phyloP scores from a whole-genome alignment of 2,797 vertebrate species.

The Muscicapa striata region DNA sequence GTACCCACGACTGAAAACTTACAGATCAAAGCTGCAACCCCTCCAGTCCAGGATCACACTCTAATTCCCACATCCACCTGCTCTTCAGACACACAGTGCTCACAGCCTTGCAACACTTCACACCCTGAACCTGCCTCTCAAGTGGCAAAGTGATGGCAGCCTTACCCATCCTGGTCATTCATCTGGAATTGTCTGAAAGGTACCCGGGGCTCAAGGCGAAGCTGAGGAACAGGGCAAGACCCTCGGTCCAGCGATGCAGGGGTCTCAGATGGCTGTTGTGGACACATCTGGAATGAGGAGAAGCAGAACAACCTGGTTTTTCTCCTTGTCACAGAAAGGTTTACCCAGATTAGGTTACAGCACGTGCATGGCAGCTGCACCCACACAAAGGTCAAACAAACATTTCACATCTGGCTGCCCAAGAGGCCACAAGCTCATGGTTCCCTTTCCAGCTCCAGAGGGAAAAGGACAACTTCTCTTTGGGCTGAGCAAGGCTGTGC shows the following conservation, averaged over 20 bases:
- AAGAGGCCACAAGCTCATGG: neutral
- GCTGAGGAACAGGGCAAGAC: conserved; percentile 81
- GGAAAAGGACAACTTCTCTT: neutral
- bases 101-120: neutral
- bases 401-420: neutral
- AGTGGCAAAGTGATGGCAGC: neutral
- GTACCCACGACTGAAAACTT: neutral
- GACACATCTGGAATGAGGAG: conserved; percentile 89
- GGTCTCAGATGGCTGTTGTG: conserved; percentile 88
- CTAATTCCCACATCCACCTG: neutral
- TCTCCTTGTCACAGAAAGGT: neutral
- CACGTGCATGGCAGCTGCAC: rapidly evolving
- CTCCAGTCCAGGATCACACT: neutral
- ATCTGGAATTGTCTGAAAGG: conserved; percentile 87
- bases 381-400: neutral
- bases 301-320: neutral
- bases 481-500: neutral
- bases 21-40: neutral
- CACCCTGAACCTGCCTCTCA: neutral
- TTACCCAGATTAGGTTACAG: neutral
- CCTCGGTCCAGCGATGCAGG: conserved; percentile 80
- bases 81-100: neutral
- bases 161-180: conserved; percentile 85
- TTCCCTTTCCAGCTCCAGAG: neutral
- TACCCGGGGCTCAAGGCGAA: conserved; percentile 90